phyloP scores from a whole-genome alignment of 2,888 invertebrate genomes.

The Hydropsyche betteni region DNA sequence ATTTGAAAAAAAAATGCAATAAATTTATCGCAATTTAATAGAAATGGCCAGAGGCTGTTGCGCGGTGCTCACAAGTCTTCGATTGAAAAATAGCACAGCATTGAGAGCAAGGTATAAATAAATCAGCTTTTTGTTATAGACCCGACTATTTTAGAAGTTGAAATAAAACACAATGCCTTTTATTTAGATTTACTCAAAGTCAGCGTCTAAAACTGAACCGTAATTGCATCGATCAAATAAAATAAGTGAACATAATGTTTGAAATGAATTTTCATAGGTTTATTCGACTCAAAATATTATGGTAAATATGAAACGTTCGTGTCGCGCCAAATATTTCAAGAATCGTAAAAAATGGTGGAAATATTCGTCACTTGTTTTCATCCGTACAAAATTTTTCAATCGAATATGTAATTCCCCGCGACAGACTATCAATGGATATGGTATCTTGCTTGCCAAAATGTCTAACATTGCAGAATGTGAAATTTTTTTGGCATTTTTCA shows the following conservation, averaged over 20 bases:
- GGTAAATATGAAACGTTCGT: background rate
- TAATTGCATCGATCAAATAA: too few relatives aligned
- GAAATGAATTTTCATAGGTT: too few relatives aligned
- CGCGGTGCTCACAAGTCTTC: background rate
- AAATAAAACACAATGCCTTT: background rate
- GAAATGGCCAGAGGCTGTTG: background rate
- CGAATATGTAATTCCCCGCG: constrained; percentile 8
- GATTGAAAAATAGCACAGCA: constrained; percentile 23
- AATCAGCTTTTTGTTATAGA: constrained; percentile 15
- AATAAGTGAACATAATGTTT: too few relatives aligned
- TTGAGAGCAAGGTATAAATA: constrained; percentile 25
- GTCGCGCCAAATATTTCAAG: constrained; percentile 1
- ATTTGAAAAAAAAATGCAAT: constrained; percentile 7
- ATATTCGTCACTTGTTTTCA: constrained; percentile 1
- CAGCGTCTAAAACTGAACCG: too few relatives aligned
- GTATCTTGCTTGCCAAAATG: constrained; percentile 28
- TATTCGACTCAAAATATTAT: too few relatives aligned
- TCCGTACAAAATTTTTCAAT: background rate
- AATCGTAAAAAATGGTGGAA: too few relatives aligned
- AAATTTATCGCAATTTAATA: constrained; percentile 12
- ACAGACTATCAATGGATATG: constrained; percentile 27
- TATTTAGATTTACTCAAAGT: too few relatives aligned
- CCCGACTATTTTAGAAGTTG: constrained; percentile 4
- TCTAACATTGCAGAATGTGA: constrained; percentile 25
- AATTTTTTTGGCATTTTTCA: constrained; percentile 6